These are phyloP conservation scores for Drosophila kokeensis DNA, from an alignment of 2,888 invertebrate species.

Conservation along the genomic window DNA sequence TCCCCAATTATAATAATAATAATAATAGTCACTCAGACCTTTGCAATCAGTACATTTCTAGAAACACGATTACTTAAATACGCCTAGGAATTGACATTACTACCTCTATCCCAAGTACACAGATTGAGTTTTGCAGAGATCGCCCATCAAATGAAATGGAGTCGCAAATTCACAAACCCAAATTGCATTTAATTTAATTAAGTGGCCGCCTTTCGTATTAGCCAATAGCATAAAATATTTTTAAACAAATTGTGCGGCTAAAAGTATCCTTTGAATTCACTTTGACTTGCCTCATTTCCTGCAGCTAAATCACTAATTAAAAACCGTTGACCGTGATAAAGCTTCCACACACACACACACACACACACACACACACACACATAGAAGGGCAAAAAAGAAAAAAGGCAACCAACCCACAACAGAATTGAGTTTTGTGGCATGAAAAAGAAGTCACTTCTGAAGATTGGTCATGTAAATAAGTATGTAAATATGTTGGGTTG, in stretches of 20 bases:
- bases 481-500: not conserved
- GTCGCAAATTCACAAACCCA: constrained; percentile 6
- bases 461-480: not conserved
- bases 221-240: constrained; percentile 16
- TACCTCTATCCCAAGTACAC: not conserved
- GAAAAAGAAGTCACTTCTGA: constrained; percentile 12
- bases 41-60: not conserved
- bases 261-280: constrained; percentile 53
- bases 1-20: no score
- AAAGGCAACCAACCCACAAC: not conserved
- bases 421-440: constrained; percentile 4
- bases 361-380: constrained; percentile 17
- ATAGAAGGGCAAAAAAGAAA: not conserved
- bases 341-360: constrained; percentile 38
- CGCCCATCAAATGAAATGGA: constrained; percentile 15
- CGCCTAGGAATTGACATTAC: not conserved
- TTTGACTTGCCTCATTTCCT: constrained; percentile 58
- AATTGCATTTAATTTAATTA: constrained; percentile 30
- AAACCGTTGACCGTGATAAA: constrained; percentile 69
- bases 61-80: constrained; percentile 3
- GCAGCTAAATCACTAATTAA: constrained; percentile 68
- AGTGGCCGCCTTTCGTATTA: not conserved
- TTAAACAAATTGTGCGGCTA: constrained; percentile 29
- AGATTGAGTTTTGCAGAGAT: constrained; percentile 33
- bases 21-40: not conserved